phyloP scores from a whole-genome alignment of 2,888 invertebrate genomes.

The Trachelus troglodyta region DNA sequence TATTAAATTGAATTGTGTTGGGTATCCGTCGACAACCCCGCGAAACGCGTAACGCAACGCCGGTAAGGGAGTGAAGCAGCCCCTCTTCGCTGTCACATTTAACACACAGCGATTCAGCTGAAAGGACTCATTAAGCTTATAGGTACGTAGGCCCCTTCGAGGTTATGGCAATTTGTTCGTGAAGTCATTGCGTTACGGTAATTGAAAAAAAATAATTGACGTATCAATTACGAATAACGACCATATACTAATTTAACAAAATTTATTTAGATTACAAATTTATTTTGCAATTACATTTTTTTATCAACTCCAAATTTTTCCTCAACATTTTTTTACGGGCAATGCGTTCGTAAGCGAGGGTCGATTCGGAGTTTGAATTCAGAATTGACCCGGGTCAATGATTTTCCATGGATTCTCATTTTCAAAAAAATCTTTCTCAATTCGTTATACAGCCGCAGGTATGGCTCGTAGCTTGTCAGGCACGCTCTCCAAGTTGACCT shows the following conservation, averaged over 20 bases:
- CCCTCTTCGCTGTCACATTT: not conserved
- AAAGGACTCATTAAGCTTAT: not conserved
- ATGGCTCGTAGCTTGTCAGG: not conserved
- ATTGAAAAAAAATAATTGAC: not conserved
- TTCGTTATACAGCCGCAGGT: not conserved
- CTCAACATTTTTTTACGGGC: too few relatives aligned
- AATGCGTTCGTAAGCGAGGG: too few relatives aligned
- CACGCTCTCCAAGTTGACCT: slow-evolving; percentile 32
- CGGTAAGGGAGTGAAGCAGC: not conserved
- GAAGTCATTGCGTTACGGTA: not conserved
- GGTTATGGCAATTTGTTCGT: not conserved
- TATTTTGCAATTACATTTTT: too few relatives aligned
- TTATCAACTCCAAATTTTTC: too few relatives aligned
- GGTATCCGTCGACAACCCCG: slow-evolving; percentile 18
- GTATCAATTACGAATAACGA: not conserved
- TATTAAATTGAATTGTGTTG: slow-evolving; percentile 35
- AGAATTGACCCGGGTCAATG: not conserved
- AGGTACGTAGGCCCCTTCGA: not conserved
- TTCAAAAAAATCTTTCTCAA: not conserved
- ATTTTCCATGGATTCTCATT: not conserved
- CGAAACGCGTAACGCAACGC: not conserved
- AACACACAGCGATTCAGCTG: not conserved
- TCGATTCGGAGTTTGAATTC: not conserved
- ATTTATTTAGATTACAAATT: too few relatives aligned
- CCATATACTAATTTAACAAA: not conserved